Percentiles rank a stretch among this genome's conserved stretches.
These are phyloP conservation scores for Apostichopus parvimensis DNA, from an alignment of 35 echinoderm and acorn worm species.

Conservation along the genomic window DNA sequence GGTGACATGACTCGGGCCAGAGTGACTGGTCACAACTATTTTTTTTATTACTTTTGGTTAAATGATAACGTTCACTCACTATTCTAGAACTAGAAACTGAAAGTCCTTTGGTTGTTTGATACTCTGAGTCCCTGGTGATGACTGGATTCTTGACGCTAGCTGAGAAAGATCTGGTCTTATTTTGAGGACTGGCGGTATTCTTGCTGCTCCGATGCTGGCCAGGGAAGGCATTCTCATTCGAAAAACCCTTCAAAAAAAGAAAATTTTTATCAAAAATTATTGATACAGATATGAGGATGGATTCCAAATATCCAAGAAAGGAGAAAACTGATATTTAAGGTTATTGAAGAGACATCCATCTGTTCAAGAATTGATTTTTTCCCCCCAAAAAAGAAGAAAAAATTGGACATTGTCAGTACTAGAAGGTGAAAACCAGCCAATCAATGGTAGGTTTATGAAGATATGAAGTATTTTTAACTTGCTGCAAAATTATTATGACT, in stretches of 20 bases:
- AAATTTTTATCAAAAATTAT: background rate
- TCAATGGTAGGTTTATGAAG: too few relatives aligned
- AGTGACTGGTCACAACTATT: background rate
- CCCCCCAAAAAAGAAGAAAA: too few relatives aligned
- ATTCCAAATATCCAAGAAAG: too few relatives aligned
- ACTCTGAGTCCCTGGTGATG: constrained; percentile 76
- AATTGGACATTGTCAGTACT: too few relatives aligned
- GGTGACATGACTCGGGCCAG: background rate
- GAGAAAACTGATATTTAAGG: too few relatives aligned
- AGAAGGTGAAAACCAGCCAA: too few relatives aligned
- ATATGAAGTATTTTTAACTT: too few relatives aligned
- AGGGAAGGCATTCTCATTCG: constrained; percentile 51
- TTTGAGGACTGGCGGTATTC: constrained; percentile 52
- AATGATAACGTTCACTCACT: constrained; percentile 42
- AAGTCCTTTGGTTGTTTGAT: constrained; percentile 38
- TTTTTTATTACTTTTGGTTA: background rate
- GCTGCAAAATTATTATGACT: too few relatives aligned
- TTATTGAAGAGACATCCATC: too few relatives aligned
- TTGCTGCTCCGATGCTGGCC: constrained; percentile 37
- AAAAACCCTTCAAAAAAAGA: constrained; percentile 22
- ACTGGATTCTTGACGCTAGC: constrained; percentile 77
- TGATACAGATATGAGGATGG: too few relatives aligned
- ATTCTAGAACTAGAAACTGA: constrained; percentile 82
- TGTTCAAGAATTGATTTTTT: too few relatives aligned
- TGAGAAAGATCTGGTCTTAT: constrained; percentile 80